Base-by-base conservation (phyloP, 2,797 vertebrate species). In the Cyclopterus lumpus region DNA sequence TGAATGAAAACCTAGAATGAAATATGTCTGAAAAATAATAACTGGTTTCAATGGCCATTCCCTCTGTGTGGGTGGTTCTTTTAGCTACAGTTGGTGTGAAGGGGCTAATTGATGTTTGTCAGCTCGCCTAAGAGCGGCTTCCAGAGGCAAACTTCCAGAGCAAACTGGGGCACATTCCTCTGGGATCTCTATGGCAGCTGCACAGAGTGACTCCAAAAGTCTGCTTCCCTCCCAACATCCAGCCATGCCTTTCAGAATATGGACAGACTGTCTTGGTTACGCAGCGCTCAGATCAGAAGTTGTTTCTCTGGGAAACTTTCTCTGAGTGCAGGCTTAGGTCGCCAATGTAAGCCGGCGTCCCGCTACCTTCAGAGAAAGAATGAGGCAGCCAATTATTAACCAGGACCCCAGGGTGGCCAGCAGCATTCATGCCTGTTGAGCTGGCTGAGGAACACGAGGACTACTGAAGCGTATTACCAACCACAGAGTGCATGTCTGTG, bases 351-450 rank as follows among this genome's bases (percentile, higher is more conserved):
- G 84, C 63, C 65, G 64, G 84, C 84, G 72, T 89, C 88, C 91
- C 77, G 68, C 88, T 86, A 88, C 84, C 83, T 91, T 88, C 84
- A 85, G 64, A 88, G 76, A 91, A 93, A 91, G 85, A 93, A 91
- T 88, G 91, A 93, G 87, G 89, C 82, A 83, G 93, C 88, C 91
- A 94, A 94, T 95, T 91, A 95, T 95, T 94, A 92, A 93, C 92
- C 84, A 86, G 79, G 85, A 93, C 89, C 91, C 86, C 88, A 72
- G 91, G 93, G 91, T 87, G 75, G 84, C 81, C 70, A 15, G 83
- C 84, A 59, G 80, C 86, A 84, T 91, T 90, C 91, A 90, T 88
- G 88, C 77, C 87, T 86, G 73, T 82, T 80, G 80, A 87, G 84
- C 76, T 89, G 86, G 87, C 88, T 78, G 81, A 84, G 83, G 79